Evolutionary conservation across 2,888 invertebrate genomes (phyloP), one percentile per base, ranked within the genome.

Genomic region (Serripes groenlandicus): DNA sequence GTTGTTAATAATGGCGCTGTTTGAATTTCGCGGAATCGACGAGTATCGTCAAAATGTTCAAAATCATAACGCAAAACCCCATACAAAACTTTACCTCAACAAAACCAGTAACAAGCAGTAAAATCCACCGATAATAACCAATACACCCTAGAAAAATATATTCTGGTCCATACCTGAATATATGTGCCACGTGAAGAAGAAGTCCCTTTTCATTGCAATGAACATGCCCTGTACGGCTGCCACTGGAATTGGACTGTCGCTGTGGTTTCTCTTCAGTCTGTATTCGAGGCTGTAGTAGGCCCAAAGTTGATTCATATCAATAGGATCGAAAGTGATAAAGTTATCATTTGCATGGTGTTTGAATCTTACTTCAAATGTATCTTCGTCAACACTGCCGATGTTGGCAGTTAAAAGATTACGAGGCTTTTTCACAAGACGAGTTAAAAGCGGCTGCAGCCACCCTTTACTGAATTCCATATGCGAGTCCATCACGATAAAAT

Each of bases 401-500:
- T 78, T 75, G 3, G 89, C 82, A 30, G 78, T 81, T 0, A 88
- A 73, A 4, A 87, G 66, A 34, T 81, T 60, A 42, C 86, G 86
- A 2, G 85, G 81, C n/a, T 86, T 58, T 68, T 85, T 68, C 18
- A 76, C 69, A 18, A 89, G 80, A 30, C 87, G 66, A 26, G 75
- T 66, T 30, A 88, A 15, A n/a, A 88, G 42, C 0, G 87, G 89
- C 58, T 87, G 82, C 11, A 89, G 34, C 89, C 89, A 89, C 3
- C 89, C 89, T 62, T 66, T 30, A 34, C 71, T 64, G 1, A 87
- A 81, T 68, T 89, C 87, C 60, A 87, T 76, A 66, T 89, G 89
- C 3, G 86, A 85, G 71, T 89, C 89, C 60, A 89, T 49, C 5
- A 86, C 81, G 52, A 84, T 73, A 69, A 89, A 85, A 64, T 80